Evolutionary conservation across 2,113 vertebrate species (phyloP).

Genomic region (Otus sunia): DNA sequence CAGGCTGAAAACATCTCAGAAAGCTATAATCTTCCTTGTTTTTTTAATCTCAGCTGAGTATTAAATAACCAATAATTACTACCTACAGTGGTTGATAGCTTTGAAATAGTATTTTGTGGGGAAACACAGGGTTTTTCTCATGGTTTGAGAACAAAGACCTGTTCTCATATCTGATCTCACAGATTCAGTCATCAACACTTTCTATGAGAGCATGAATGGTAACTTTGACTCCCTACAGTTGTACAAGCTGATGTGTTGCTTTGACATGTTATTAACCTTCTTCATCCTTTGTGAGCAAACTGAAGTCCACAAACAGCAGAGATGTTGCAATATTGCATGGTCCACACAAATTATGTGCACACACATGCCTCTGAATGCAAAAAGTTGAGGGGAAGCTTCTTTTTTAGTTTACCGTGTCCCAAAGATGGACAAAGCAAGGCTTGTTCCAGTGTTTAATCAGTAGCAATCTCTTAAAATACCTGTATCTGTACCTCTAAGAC

Average conservation of each 20-base stretch:
- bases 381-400: neutral
- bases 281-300: neutral
- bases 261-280: neutral
- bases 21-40: neutral
- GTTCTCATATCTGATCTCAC: neutral
- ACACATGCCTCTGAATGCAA: rapidly evolving
- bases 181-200: neutral
- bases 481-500: neutral
- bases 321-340: no score
- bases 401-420: neutral
- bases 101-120: neutral
- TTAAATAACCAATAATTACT: neutral
- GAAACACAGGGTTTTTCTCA: neutral
- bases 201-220: neutral
- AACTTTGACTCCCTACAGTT: neutral
- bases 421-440: neutral
- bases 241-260: neutral
- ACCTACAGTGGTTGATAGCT: neutral
- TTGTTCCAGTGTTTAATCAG: neutral
- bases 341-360: rapidly evolving
- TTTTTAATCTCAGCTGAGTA: neutral
- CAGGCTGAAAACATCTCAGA: neutral
- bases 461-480: neutral
- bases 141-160: neutral
- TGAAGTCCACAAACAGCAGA: neutral